phyloP scores from a whole-genome alignment of 2,888 invertebrate genomes.

The Sinopyrophorus schimmeli region DNA sequence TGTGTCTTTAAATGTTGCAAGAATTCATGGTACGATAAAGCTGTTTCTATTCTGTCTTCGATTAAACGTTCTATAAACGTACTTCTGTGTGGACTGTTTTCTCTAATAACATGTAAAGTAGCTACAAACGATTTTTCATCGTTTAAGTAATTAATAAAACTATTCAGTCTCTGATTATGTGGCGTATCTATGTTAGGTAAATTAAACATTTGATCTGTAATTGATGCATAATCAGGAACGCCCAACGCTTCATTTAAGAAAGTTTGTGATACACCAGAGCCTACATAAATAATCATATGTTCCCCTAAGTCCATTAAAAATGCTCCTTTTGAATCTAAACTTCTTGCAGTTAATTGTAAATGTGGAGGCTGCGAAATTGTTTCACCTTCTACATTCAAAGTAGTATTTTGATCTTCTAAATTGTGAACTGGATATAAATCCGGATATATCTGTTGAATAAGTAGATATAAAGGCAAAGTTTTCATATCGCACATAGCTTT shows the following conservation, averaged over 20 bases:
- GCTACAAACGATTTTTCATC: constrained; percentile 82
- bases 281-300: constrained; percentile 80
- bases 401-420: constrained; percentile 56
- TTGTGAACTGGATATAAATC: constrained; percentile 86
- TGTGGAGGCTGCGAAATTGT: constrained; percentile 70
- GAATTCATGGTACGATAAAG: constrained; percentile 97
- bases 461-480: constrained; percentile 75
- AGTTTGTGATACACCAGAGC: constrained; percentile 73
- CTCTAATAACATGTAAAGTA: constrained; percentile 82
- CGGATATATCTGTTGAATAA: constrained; percentile 88
- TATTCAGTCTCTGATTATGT: constrained; percentile 74
- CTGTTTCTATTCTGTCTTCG: constrained; percentile 93
- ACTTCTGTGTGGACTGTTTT: constrained; percentile 83
- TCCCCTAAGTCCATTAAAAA: constrained; percentile 91
- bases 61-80: constrained; percentile 86
- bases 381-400: constrained; percentile 49
- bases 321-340: constrained; percentile 82
- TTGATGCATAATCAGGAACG: constrained; percentile 69
- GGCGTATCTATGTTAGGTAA: constrained; percentile 78
- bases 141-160: constrained; percentile 81
- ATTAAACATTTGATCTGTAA: constrained; percentile 77
- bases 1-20: constrained; percentile 91
- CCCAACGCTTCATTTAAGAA: constrained; percentile 81
- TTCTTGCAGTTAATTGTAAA: constrained; percentile 82
- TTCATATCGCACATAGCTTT: constrained; percentile 94